Evolutionary conservation across 37 sponge, comb jelly and placozoan species (phyloP).

Genomic region (Mnemiopsis leidyi): DNA sequence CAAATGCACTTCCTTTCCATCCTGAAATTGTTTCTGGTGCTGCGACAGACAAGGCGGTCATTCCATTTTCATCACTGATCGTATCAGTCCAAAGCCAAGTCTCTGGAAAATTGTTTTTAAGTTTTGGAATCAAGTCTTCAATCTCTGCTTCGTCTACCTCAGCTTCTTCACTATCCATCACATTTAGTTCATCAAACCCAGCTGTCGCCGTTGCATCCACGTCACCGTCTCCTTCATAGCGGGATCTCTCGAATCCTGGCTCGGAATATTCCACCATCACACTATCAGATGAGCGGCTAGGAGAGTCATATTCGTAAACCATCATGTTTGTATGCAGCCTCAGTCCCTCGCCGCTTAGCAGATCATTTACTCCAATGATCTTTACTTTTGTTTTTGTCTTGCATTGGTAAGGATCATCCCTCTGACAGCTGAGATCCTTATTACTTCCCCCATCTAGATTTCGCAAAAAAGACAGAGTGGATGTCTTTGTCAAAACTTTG

Average conservation of each 20-base stretch:
- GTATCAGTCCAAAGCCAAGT: constrained; percentile 55
- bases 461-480: neutral
- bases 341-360: neutral
- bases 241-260: too few species aligned
- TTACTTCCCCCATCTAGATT: neutral
- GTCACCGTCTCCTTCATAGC: too few species aligned
- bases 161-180: too few species aligned
- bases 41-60: neutral
- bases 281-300: too few species aligned
- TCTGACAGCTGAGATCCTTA: constrained; percentile 16
- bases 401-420: constrained; percentile 63
- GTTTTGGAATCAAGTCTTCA: neutral
- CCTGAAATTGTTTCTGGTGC: constrained; percentile 54
- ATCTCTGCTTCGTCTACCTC: neutral
- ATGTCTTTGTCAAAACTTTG: constrained; percentile 37
- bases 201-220: too few species aligned
- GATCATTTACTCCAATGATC: constrained; percentile 28
- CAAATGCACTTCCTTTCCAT: constrained; percentile 61
- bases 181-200: too few species aligned
- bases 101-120: constrained; percentile 49
- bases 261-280: too few species aligned
- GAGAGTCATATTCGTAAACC: neutral
- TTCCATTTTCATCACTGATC: constrained; percentile 16
- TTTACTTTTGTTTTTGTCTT: constrained; percentile 21
- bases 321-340: neutral